These are phyloP conservation scores for Scaptodrosophila latifasciaeformis DNA, from an alignment of 2,888 invertebrate genomes.

Conservation along the genomic window DNA sequence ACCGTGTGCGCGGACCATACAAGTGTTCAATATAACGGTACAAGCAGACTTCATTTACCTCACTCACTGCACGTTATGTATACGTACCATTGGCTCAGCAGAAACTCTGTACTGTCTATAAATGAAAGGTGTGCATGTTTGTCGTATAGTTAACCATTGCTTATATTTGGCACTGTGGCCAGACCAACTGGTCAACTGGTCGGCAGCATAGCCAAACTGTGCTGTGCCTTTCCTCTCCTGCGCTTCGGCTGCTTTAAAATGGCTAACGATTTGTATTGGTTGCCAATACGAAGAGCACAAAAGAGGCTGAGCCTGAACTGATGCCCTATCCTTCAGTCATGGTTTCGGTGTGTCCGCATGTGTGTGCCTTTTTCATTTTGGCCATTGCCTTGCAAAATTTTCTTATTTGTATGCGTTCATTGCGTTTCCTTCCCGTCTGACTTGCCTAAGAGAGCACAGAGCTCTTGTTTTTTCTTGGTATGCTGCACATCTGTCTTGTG, in stretches of 20 bases:
- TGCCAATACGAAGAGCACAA: conserved; percentile 43
- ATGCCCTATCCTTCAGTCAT: conserved; percentile 17
- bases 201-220: too few species aligned
- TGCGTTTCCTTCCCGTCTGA: conserved; percentile 43
- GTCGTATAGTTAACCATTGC: conserved; percentile 66
- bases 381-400: conserved; percentile 35
- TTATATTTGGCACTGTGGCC: conserved; percentile 36
- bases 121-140: conserved; percentile 65
- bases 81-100: conserved; percentile 18
- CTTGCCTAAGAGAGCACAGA: too few species aligned
- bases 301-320: conserved; percentile 33
- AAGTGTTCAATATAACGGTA: conserved; percentile 18
- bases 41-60: neutral
- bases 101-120: conserved; percentile 34
- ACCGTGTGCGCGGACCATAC: conserved; percentile 20
- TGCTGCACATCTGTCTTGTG: conserved; percentile 52
- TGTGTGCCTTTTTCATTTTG: conserved; percentile 6
- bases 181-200: too few species aligned
- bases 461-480: too few species aligned
- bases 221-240: neutral
- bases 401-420: conserved; percentile 60
- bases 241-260: conserved; percentile 48
- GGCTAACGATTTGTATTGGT: conserved; percentile 65
- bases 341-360: neutral
- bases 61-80: conserved; percentile 29